These are phyloP conservation scores for Malthinus seriepunctatus DNA, from an alignment of 2,888 invertebrate genomes.

Conservation along the genomic window DNA sequence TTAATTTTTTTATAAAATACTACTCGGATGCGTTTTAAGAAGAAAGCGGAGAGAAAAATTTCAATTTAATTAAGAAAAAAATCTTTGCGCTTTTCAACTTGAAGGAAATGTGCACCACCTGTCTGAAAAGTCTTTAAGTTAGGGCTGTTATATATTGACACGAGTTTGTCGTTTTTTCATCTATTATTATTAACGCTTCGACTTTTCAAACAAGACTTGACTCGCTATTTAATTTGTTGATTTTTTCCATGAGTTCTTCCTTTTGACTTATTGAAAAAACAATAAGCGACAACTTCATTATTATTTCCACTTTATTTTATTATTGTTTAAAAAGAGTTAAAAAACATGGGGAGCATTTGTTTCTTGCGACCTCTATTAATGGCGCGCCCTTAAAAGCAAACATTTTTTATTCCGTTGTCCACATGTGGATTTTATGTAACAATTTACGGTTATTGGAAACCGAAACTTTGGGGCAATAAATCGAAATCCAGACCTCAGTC, in stretches of 20 bases:
- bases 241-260: no score
- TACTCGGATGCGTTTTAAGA: background rate
- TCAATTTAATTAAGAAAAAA: no score
- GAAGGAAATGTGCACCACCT: no score
- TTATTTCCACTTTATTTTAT: constrained; percentile 8
- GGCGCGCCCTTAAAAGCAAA: constrained; percentile 45
- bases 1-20: constrained; percentile 3
- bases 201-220: no score
- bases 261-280: no score
- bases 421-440: constrained; percentile 50
- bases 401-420: constrained; percentile 49
- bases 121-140: no score
- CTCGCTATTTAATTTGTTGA: no score
- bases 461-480: constrained; percentile 50
- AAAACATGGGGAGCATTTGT: constrained; percentile 30
- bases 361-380: constrained; percentile 39
- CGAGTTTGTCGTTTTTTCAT: no score
- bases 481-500: constrained; percentile 42
- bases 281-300: constrained; percentile 11
- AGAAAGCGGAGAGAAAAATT: no score
- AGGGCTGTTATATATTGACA: no score
- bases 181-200: no score
- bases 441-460: constrained; percentile 53
- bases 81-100: background rate
- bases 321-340: constrained; percentile 11